These are phyloP conservation scores for Sylvia borin DNA, from an alignment of 2,797 vertebrate species.

Conservation along the genomic window DNA sequence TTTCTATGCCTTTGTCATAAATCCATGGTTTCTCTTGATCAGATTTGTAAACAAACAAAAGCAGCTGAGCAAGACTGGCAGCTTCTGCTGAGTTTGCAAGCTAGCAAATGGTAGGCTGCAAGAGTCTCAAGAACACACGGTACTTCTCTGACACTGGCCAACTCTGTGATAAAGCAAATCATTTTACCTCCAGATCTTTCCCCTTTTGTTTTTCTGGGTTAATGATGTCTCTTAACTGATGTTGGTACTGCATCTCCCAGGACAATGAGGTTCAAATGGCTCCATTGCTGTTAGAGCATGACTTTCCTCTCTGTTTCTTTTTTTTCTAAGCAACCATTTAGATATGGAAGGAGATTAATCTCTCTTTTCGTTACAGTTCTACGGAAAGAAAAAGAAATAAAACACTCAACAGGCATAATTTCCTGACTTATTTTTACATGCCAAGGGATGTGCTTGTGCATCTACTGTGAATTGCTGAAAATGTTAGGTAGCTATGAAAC, in stretches of 20 bases:
- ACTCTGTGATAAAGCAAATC: background rate
- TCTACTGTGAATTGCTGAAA: slow-evolving; percentile 7
- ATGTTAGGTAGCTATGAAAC: slow-evolving; percentile 15
- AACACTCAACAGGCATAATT: background rate
- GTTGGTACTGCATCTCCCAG: background rate
- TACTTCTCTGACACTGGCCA: background rate
- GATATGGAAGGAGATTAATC: background rate
- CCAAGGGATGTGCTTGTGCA: background rate
- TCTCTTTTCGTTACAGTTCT: background rate
- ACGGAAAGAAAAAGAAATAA: background rate
- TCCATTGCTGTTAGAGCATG: background rate
- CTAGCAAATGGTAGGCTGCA: background rate
- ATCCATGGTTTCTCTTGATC: background rate
- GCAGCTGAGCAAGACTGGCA: background rate
- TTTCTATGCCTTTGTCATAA: background rate
- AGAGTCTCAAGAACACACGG: background rate
- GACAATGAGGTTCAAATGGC: background rate
- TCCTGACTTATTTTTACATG: background rate
- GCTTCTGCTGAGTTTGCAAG: background rate
- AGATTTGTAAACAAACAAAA: background rate
- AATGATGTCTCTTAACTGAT: background rate
- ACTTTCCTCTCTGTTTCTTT: background rate
- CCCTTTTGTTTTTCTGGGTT: background rate
- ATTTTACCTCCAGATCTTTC: background rate
- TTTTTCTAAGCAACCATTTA: background rate